Evolutionary conservation across 2,888 invertebrate genomes (phyloP).

Genomic region (Chymomyza caudatula): DNA sequence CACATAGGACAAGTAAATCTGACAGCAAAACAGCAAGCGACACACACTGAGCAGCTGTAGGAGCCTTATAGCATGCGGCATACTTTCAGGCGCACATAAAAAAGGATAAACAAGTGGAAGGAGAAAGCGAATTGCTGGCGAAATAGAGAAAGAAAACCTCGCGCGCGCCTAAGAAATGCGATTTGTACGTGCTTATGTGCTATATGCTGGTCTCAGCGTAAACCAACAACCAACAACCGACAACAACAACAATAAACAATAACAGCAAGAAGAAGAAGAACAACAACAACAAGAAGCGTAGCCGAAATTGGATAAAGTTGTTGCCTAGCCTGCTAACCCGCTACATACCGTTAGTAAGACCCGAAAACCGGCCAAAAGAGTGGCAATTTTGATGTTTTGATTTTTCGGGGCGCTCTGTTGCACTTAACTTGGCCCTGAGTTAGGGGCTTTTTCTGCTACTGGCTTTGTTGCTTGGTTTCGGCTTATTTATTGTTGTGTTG

Average conservation of each 20-base stretch:
- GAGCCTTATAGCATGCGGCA: background rate
- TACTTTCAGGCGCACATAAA: conserved; percentile 43
- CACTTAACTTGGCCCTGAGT: conserved; percentile 27
- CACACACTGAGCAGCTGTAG: conserved; percentile 18
- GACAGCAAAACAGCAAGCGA: conserved; percentile 57
- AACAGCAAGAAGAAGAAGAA: conserved; percentile 3
- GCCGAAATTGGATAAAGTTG: conserved; percentile 62
- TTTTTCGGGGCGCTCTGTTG: conserved; percentile 42
- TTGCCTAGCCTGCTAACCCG: conserved; percentile 16
- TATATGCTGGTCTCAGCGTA: conserved; percentile 62
- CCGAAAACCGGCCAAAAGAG: background rate
- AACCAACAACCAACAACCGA: conserved; percentile 24
- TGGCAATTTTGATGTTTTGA: conserved; percentile 57
- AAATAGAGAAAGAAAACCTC: background rate
- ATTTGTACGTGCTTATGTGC: conserved; percentile 77
- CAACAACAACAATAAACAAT: background rate
- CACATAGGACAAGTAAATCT: conserved; percentile 61
- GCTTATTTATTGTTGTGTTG: background rate
- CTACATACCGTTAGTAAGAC: background rate
- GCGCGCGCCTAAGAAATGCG: conserved; percentile 73
- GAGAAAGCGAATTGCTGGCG: conserved; percentile 18
- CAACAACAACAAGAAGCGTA: background rate
- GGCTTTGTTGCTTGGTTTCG: background rate
- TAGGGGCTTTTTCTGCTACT: background rate
- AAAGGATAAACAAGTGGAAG: conserved; percentile 58